Conservation (phyloP, 2,113 vertebrate species). For the Microcebus jonahi region DNA sequence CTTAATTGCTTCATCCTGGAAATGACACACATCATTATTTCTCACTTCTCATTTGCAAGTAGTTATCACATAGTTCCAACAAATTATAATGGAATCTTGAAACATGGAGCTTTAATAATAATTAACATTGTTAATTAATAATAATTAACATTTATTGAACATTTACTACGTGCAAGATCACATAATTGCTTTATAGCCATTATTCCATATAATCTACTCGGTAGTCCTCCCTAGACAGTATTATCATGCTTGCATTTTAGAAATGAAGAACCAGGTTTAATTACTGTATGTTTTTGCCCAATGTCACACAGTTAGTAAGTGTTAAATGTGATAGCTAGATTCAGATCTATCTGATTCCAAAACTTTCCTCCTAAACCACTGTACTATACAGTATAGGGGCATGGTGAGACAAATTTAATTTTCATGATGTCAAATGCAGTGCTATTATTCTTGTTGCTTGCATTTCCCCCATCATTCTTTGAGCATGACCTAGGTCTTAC, state of each 20-base stretch:
- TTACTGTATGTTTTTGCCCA: background rate
- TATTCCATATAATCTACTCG: background rate
- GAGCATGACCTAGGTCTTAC: background rate
- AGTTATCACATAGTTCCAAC: background rate
- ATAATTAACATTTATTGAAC: background rate
- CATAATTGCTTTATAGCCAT: fast-evolving
- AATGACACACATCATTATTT: background rate
- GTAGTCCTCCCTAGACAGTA: background rate
- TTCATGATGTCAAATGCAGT: background rate
- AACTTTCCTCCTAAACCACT: background rate
- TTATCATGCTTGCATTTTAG: background rate
- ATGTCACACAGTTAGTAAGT: background rate
- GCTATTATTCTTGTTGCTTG: background rate
- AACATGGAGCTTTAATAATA: background rate
- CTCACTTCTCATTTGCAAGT: background rate
- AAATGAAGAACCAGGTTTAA: background rate
- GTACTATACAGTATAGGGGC: background rate
- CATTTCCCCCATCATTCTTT: background rate
- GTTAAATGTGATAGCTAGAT: background rate
- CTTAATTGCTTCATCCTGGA: background rate
- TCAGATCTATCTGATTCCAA: background rate
- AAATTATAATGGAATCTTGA: background rate
- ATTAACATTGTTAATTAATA: background rate
- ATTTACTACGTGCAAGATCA: background rate
- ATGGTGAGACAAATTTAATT: background rate